These are phyloP conservation scores for Crax fasciolata DNA, from an alignment of 2,797 vertebrate species.

Conservation along the genomic window DNA sequence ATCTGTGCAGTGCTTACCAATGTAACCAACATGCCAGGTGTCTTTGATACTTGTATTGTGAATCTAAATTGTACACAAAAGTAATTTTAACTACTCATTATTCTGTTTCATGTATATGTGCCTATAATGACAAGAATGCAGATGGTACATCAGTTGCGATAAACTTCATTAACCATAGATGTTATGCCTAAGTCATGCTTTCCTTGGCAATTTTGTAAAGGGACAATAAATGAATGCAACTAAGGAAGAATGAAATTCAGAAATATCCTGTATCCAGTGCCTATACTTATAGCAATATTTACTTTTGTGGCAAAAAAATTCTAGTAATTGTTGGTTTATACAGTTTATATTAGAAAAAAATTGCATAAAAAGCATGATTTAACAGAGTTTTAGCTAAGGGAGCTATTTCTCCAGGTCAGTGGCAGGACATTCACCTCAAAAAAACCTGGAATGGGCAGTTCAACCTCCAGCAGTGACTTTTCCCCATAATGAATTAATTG, in stretches of 20 bases:
- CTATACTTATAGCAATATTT: background rate
- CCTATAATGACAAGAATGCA: conserved; percentile 21
- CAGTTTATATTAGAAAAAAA: conserved; percentile 43
- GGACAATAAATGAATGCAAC: background rate
- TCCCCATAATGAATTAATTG: conserved; percentile 89
- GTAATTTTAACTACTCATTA: background rate
- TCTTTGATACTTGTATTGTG: background rate
- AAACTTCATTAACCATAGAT: conserved; percentile 38
- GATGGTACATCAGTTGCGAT: conserved; percentile 56
- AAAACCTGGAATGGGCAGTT: conserved; percentile 77
- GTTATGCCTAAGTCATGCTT: background rate
- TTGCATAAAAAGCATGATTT: conserved; percentile 79
- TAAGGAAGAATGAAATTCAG: background rate
- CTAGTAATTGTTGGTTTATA: background rate
- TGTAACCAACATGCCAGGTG: background rate
- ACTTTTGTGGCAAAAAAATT: background rate
- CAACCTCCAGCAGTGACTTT: conserved; percentile 83
- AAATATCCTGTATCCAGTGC: background rate
- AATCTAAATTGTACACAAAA: background rate
- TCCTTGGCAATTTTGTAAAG: background rate
- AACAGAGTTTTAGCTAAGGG: conserved; percentile 76
- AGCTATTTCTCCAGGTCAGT: conserved; percentile 86
- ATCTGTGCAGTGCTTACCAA: background rate
- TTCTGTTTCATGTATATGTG: conserved; percentile 38
- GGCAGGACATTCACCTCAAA: conserved; percentile 84